Conservation (phyloP, 23 tunicate genomes). For the Corella eumyota region DNA sequence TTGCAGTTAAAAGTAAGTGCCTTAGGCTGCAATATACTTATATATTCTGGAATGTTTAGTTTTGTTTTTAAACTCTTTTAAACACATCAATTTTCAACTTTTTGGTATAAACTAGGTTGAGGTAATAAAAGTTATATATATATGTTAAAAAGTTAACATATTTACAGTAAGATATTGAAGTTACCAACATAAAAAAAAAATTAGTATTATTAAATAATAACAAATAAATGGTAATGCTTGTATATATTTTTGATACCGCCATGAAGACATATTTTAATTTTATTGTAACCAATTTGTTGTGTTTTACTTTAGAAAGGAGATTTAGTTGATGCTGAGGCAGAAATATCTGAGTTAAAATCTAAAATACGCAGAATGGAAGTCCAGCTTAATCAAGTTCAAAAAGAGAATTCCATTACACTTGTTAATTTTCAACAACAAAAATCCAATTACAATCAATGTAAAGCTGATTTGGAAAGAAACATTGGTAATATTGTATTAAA, state of each 20-base stretch:
- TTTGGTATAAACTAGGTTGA: too few relatives aligned
- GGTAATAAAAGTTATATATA: not conserved
- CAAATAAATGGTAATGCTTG: too few relatives aligned
- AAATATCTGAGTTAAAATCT: conserved; percentile 36
- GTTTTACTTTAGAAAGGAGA: conserved; percentile 18
- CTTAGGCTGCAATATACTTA: not conserved
- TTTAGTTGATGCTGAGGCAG: conserved; percentile 44
- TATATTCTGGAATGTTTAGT: not conserved
- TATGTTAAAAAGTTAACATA: not conserved
- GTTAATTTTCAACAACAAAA: conserved; percentile 34
- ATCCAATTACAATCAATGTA: conserved; percentile 28
- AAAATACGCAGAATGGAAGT: conserved; percentile 44
- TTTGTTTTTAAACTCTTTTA: not conserved
- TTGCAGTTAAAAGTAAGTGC: conserved; percentile 40
- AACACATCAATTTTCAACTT: not conserved
- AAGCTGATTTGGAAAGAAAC: conserved; percentile 38
- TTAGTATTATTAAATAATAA: not conserved
- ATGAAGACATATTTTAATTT: not conserved
- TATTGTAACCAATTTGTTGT: too few relatives aligned
- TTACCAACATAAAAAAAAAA: not conserved
- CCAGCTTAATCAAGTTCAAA: conserved; percentile 31
- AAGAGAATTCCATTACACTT: conserved; percentile 5
- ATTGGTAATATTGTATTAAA: conserved; percentile 18
- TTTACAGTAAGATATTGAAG: not conserved
- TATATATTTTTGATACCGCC: not conserved